phyloP scores from a whole-genome alignment of 2,797 vertebrate species.

The Halcyon chelicuti region DNA sequence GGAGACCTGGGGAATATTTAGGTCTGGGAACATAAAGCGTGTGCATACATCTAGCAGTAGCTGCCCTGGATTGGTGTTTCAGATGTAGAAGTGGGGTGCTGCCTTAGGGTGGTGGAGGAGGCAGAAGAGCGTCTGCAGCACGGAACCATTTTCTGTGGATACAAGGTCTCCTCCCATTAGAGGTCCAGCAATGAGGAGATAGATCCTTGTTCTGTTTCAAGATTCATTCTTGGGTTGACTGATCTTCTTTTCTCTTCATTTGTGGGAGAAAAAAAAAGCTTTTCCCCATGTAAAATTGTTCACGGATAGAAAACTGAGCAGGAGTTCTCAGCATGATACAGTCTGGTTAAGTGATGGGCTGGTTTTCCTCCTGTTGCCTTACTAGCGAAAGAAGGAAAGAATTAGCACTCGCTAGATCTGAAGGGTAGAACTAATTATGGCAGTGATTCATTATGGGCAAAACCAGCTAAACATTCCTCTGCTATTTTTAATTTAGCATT shows the following conservation, averaged over 20 bases:
- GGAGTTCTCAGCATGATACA: neutral
- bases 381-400: neutral
- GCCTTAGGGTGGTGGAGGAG: neutral
- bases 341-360: neutral
- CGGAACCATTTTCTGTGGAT: neutral
- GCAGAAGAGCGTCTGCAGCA: neutral
- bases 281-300: neutral
- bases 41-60: neutral
- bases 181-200: neutral
- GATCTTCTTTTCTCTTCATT: neutral
- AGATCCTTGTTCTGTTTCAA: neutral
- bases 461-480: constrained; percentile 16
- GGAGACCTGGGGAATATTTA: neutral
- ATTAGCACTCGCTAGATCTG: neutral
- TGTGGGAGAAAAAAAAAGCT: neutral
- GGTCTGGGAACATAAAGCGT: neutral
- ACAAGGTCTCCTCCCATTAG: neutral
- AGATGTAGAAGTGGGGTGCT: neutral
- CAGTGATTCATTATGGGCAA: constrained; percentile 9
- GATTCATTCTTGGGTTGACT: neutral
- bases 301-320: neutral
- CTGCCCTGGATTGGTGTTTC: neutral
- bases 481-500: constrained; percentile 17
- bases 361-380: neutral
- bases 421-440: constrained; percentile 20